A percentile compares a stretch with the other conserved stretches of the same genome.
Conservation (phyloP, 2,113 vertebrate species). For the Nematolebias whitei region DNA sequence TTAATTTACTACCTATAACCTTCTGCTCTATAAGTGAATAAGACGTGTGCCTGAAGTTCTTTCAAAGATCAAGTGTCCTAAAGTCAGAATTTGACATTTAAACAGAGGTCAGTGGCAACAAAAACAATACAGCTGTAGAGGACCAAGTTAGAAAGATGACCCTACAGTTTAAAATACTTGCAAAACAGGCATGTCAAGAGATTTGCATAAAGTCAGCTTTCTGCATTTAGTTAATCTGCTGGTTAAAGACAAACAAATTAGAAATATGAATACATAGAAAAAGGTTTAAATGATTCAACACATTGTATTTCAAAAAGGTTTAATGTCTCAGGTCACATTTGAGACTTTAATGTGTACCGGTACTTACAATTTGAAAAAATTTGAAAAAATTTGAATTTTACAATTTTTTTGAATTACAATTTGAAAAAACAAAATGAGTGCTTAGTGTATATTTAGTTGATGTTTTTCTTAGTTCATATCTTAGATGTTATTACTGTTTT, state of each 20-base stretch:
- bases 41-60: background rate
- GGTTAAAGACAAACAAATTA: background rate
- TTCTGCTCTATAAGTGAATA: slow-evolving; percentile 16
- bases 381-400: too few relatives aligned
- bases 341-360: too few relatives aligned
- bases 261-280: too few relatives aligned
- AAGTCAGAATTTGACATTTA: slow-evolving; percentile 2
- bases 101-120: background rate
- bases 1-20: background rate
- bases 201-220: background rate
- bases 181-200: background rate
- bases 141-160: background rate
- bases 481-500: too few relatives aligned
- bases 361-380: too few relatives aligned
- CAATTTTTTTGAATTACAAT: too few relatives aligned
- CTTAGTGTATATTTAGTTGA: too few relatives aligned
- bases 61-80: slow-evolving; percentile 8
- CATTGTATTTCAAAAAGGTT: too few relatives aligned
- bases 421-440: too few relatives aligned
- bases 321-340: too few relatives aligned
- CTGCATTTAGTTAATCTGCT: background rate
- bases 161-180: background rate
- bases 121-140: background rate
- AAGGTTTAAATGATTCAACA: too few relatives aligned
- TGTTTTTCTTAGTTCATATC: too few relatives aligned